Evolutionary conservation across 2,888 invertebrate species (phyloP).

Genomic region (Dromius quadrimaculatus): DNA sequence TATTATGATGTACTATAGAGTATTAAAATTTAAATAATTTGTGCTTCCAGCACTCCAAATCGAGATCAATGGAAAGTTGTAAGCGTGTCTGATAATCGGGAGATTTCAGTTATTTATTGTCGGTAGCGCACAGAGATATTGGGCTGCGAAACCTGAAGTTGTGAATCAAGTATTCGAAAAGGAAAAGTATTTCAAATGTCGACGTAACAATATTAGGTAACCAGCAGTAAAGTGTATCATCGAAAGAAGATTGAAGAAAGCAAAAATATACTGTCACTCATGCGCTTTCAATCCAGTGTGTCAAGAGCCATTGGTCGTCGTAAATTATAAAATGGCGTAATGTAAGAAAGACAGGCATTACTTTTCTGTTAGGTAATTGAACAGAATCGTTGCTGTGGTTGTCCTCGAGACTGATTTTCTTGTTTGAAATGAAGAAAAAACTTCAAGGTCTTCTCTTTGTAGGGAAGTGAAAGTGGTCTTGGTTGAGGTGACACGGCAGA

Average conservation of each 20-base stretch:
- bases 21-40: too few species aligned
- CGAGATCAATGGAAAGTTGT: too few species aligned
- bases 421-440: conserved; percentile 63
- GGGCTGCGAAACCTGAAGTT: neutral
- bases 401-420: conserved; percentile 68
- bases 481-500: conserved; percentile 64
- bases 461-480: conserved; percentile 69
- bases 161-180: neutral
- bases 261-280: conserved; percentile 8
- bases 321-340: conserved; percentile 65
- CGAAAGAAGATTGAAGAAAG: conserved; percentile 8
- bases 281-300: neutral
- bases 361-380: conserved; percentile 48
- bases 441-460: conserved; percentile 68
- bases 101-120: too few species aligned
- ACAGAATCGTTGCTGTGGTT: conserved; percentile 60
- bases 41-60: too few species aligned
- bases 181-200: conserved; percentile 11
- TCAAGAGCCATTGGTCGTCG: conserved; percentile 50
- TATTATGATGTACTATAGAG: too few species aligned
- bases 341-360: conserved; percentile 63
- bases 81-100: too few species aligned
- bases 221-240: conserved; percentile 10
- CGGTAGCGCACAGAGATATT: neutral
- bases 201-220: conserved; percentile 5